These are phyloP conservation scores for Coelopa pilipes DNA, from an alignment of 2,888 invertebrate genomes.

Conservation along the genomic window DNA sequence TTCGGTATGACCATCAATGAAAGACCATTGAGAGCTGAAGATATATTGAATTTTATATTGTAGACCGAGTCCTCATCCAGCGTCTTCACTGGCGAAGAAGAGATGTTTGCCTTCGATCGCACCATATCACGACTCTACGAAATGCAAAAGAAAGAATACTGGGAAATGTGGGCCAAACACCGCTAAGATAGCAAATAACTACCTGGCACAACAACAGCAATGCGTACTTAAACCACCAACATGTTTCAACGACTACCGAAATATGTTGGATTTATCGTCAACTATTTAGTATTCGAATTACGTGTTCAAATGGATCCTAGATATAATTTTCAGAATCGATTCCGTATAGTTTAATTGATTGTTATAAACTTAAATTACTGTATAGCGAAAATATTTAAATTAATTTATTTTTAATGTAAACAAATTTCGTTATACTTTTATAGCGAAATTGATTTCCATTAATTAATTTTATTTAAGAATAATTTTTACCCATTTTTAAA, in stretches of 20 bases:
- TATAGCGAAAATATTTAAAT: neutral
- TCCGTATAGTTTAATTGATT: conserved; percentile 5
- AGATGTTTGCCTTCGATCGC: conserved; percentile 95
- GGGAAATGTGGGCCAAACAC: conserved; percentile 81
- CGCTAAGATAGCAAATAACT: conserved; percentile 48
- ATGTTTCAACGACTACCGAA: no score
- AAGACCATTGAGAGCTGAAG: neutral
- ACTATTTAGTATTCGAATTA: no score
- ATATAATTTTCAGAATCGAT: neutral
- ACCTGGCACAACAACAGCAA: neutral
- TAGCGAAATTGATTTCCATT: no score
- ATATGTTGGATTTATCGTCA: no score
- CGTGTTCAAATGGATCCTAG: no score
- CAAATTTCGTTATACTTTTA: no score
- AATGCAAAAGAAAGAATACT: conserved; percentile 96
- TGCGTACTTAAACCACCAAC: neutral
- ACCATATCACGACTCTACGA: conserved; percentile 92
- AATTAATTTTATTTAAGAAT: no score
- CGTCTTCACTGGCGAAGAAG: conserved; percentile 97
- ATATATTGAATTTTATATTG: conserved; percentile 37
- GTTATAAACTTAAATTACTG: neutral
- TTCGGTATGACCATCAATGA: conserved; percentile 70
- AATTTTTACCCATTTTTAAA: no score
- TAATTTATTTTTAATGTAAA: neutral
- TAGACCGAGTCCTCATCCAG: conserved; percentile 84